Conservation (phyloP, 1,140 invertebrate genomes). For the Theocolax elegans region DNA sequence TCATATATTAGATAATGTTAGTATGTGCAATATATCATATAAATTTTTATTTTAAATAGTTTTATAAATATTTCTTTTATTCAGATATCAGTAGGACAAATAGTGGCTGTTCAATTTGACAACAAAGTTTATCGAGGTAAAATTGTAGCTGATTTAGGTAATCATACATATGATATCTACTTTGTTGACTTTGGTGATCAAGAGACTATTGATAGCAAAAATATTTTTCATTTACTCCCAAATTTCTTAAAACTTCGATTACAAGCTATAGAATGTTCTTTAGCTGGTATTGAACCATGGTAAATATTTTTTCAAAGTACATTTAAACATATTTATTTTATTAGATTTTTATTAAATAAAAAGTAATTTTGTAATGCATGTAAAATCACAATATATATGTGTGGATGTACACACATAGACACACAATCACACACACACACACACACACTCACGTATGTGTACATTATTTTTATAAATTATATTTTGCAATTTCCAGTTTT, state of each 20-base stretch:
- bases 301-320: constrained; percentile 56
- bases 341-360: background rate
- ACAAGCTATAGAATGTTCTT: constrained; percentile 84
- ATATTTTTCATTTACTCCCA: constrained; percentile 76
- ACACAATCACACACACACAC: too few relatives aligned
- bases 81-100: constrained; percentile 75
- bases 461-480: too few relatives aligned
- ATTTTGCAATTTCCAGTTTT: too few relatives aligned
- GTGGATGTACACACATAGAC: too few relatives aligned
- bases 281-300: constrained; percentile 76
- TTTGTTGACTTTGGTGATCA: constrained; percentile 87
- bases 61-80: constrained; percentile 39
- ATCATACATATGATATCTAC: constrained; percentile 74
- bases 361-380: too few relatives aligned
- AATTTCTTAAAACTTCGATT: constrained; percentile 79
- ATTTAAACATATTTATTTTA: background rate
- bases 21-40: too few relatives aligned
- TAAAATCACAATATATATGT: too few relatives aligned
- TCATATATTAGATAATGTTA: constrained; percentile 68
- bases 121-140: constrained; percentile 79
- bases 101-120: constrained; percentile 85
- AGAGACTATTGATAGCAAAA: constrained; percentile 70
- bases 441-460: too few relatives aligned
- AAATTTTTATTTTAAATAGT: constrained; percentile 16
- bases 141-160: constrained; percentile 55